phyloP scores from a whole-genome alignment of 2,797 vertebrate genomes.

The Propithecus perrieri region DNA sequence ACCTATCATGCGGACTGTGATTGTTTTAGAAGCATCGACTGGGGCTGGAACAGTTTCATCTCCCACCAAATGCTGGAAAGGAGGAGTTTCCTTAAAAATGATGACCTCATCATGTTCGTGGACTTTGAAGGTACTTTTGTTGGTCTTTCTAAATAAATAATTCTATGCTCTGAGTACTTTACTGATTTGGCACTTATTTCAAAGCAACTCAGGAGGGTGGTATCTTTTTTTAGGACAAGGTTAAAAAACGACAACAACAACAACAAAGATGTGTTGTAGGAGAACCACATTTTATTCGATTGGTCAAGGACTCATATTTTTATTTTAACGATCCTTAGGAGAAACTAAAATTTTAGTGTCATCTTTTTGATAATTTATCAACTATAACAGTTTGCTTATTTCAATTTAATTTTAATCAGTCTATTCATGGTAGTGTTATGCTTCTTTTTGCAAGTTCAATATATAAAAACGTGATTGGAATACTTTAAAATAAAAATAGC shows the following conservation, averaged over 20 bases:
- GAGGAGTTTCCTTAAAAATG: slow-evolving; percentile 91
- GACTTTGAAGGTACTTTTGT: slow-evolving; percentile 89
- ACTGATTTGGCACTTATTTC: neutral
- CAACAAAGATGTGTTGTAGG: neutral
- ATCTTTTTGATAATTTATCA: neutral
- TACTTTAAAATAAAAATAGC: neutral
- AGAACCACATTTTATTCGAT: neutral
- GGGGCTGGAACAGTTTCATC: slow-evolving; percentile 88
- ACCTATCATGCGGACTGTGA: slow-evolving; percentile 75
- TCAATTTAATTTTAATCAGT: neutral
- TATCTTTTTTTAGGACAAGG: neutral
- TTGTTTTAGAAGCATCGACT: slow-evolving; percentile 79
- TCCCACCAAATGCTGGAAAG: slow-evolving; percentile 88
- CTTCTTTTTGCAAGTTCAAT: neutral
- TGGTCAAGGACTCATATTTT: neutral
- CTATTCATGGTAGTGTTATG: neutral
- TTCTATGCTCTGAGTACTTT: neutral
- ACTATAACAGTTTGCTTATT: neutral
- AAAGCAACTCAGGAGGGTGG: neutral
- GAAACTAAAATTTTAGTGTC: neutral
- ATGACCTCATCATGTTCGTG: slow-evolving; percentile 91
- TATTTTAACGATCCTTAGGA: neutral
- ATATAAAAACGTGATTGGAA: neutral
- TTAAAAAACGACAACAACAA: neutral
- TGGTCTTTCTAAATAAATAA: neutral